phyloP scores from a whole-genome alignment of 2,113 vertebrate genomes.

The Epinephelus lanceolatus region DNA sequence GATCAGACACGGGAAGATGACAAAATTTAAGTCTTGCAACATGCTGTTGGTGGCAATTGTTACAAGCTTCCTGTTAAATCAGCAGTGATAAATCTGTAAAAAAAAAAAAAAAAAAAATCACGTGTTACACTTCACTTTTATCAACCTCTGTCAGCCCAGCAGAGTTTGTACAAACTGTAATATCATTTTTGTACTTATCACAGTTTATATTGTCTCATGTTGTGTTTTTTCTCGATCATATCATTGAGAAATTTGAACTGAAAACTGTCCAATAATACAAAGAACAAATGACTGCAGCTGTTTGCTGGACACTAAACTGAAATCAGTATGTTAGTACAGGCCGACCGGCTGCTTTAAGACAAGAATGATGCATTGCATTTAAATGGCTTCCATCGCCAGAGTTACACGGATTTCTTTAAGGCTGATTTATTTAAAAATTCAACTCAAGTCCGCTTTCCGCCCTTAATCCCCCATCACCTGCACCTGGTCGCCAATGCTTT shows the following conservation, averaged over 20 bases:
- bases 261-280: neutral
- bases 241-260: neutral
- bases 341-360: neutral
- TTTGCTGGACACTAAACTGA: neutral
- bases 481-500: neutral
- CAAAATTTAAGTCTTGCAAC: neutral
- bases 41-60: neutral
- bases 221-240: neutral
- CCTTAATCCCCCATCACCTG: neutral
- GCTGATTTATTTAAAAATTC: conserved; percentile 12
- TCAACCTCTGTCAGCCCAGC: neutral
- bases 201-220: neutral
- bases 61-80: neutral
- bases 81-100: neutral
- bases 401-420: neutral
- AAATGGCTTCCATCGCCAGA: neutral
- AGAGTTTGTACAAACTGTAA: neutral
- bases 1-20: no score
- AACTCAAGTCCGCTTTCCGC: neutral
- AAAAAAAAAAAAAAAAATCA: neutral
- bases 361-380: neutral
- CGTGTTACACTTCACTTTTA: neutral
- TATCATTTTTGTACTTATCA: neutral
- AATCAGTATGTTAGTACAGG: neutral
- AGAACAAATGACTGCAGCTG: neutral